These are phyloP conservation scores for Petrocephalus schoutedeni DNA, from an alignment of 2,797 vertebrate species.

Conservation along the genomic window DNA sequence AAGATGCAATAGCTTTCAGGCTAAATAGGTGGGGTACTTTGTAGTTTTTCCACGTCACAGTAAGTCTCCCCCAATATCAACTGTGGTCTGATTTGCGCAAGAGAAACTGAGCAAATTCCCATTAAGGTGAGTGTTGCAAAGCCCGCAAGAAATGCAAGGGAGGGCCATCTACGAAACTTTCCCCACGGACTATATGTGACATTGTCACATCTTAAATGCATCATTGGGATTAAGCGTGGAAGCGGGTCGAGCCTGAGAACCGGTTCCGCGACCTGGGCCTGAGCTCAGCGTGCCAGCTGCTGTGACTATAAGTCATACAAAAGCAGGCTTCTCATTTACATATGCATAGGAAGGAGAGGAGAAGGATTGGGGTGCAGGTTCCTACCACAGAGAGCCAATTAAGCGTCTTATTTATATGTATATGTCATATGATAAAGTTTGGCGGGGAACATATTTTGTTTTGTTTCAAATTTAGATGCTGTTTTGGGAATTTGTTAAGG, in stretches of 20 bases:
- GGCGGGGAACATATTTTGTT: neutral
- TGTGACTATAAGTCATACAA: neutral
- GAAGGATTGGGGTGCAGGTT: neutral
- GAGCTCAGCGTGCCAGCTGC: neutral
- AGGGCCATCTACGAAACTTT: neutral
- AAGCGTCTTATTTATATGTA: neutral
- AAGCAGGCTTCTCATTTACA: neutral
- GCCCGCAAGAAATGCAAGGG: neutral
- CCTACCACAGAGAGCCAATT: neutral
- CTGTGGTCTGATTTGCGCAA: neutral
- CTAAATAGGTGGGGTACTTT: neutral
- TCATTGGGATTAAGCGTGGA: neutral
- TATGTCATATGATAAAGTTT: neutral
- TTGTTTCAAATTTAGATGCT: neutral
- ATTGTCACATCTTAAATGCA: neutral
- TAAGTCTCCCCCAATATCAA: neutral
- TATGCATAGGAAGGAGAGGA: neutral
- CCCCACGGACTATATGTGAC: neutral
- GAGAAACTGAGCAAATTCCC: too few species aligned
- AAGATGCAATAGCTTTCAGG: neutral
- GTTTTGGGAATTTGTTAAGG: conserved; percentile 2
- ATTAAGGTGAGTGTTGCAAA: neutral
- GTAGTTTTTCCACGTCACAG: neutral
- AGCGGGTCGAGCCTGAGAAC: conserved; percentile 2
- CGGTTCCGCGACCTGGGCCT: neutral